Conservation (phyloP, 2,888 invertebrate genomes). For the Tetranychus piercei region DNA sequence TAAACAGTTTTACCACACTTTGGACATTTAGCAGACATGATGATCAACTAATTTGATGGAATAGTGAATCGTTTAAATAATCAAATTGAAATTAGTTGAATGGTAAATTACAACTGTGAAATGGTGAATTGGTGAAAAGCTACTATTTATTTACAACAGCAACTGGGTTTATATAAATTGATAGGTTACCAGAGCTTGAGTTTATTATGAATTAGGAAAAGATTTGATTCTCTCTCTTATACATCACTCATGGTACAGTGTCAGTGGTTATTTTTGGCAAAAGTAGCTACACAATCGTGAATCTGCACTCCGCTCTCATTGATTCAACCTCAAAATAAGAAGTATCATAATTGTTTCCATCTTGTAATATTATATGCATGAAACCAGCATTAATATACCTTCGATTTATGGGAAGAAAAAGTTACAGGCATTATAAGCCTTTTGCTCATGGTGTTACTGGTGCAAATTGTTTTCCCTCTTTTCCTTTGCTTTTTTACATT, state of each 20-base stretch:
- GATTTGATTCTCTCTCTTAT: neutral
- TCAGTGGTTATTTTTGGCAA: neutral
- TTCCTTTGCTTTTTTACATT: no score
- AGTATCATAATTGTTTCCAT: constrained; percentile 1
- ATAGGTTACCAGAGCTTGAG: neutral
- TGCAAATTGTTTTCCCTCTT: neutral
- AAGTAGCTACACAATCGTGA: neutral
- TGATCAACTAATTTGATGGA: neutral
- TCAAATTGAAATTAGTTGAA: neutral
- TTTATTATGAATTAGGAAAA: neutral
- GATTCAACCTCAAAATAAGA: neutral
- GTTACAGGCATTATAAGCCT: neutral
- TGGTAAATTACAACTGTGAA: neutral
- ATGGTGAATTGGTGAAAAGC: neutral
- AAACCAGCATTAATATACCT: neutral
- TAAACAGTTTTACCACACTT: constrained; percentile 14
- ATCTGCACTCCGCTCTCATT: neutral
- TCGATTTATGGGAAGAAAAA: neutral
- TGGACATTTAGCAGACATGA: constrained; percentile 12
- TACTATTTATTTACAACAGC: neutral
- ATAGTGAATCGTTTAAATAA: neutral
- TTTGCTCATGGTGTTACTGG: neutral
- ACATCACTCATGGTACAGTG: neutral
- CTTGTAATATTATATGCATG: neutral
- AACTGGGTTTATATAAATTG: neutral